Conservation (phyloP, 2,113 vertebrate species). For the Scomber scombrus region DNA sequence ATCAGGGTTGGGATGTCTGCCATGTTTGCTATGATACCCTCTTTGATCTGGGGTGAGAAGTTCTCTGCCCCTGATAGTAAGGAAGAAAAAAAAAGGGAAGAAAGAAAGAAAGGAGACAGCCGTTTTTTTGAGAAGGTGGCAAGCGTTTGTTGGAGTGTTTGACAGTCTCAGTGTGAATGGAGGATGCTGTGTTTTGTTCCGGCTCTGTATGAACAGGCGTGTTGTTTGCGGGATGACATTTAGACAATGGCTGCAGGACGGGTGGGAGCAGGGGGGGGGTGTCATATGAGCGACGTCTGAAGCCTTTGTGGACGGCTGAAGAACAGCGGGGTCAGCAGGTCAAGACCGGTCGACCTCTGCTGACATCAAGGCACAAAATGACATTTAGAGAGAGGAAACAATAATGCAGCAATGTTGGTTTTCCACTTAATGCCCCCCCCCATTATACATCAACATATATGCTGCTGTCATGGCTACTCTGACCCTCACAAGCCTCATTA, state of each 20-base stretch:
- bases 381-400: constrained; percentile 21
- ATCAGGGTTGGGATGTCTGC: constrained; percentile 71
- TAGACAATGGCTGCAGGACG: constrained; percentile 71
- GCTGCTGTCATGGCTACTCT: constrained; percentile 23
- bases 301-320: constrained; percentile 65
- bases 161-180: constrained; percentile 75
- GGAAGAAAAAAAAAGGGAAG: neutral
- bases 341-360: constrained; percentile 64
- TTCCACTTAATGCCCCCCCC: constrained; percentile 17
- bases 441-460: constrained; percentile 8
- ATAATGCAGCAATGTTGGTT: constrained; percentile 29
- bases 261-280: neutral
- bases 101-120: constrained; percentile 33
- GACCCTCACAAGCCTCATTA: neutral
- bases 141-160: constrained; percentile 64
- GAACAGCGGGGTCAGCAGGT: constrained; percentile 71
- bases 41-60: constrained; percentile 80
- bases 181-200: constrained; percentile 77
- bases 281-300: constrained; percentile 69
- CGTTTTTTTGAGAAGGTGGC: constrained; percentile 46
- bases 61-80: constrained; percentile 55
- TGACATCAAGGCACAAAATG: constrained; percentile 49
- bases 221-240: constrained; percentile 77
- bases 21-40: constrained; percentile 77
- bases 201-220: constrained; percentile 67